Conservation (phyloP, 1,140 invertebrate genomes). For the Ruditapes philippinarum region DNA sequence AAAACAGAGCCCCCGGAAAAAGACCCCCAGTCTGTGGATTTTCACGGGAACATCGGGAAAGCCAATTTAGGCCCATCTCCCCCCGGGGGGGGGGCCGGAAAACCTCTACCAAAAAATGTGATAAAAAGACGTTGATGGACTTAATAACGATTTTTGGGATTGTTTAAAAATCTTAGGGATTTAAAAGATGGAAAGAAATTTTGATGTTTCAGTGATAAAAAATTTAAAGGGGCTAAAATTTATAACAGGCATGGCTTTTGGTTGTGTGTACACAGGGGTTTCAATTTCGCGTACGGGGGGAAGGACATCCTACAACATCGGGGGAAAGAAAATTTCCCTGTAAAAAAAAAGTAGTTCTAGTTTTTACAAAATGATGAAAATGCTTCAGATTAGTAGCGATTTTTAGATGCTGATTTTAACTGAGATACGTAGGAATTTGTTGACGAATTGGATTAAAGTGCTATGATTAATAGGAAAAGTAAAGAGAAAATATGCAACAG, state of each 20-base stretch:
- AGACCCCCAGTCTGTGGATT: conserved; percentile 89
- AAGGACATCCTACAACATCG: too few relatives aligned
- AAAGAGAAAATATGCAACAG: too few relatives aligned
- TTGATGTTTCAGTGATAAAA: not conserved
- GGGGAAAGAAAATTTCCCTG: not conserved
- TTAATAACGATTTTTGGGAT: conserved; percentile 86
- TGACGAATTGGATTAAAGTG: not conserved
- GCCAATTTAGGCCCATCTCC: conserved; percentile 96
- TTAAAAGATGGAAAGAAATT: not conserved
- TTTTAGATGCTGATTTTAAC: not conserved
- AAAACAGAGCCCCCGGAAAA: conserved; percentile 92
- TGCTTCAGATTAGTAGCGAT: not conserved
- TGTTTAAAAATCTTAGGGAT: conserved; percentile 26
- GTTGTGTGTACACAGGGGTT: not conserved
- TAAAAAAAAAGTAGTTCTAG: not conserved
- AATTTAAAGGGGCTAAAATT: conserved; percentile 21
- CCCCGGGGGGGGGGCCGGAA: conserved; percentile 95
- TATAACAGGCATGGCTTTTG: not conserved
- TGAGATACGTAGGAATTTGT: not conserved
- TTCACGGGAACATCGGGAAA: conserved; percentile 97
- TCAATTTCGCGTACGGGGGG: not conserved
- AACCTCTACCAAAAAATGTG: conserved; percentile 93
- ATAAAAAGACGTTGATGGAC: conserved; percentile 89
- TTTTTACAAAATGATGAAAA: not conserved
- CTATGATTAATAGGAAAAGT: not conserved